Percentiles rank a stretch among this genome's conserved stretches.
phyloP scores from a whole-genome alignment of 2,797 vertebrate genomes.

The Strix occidentalis region DNA sequence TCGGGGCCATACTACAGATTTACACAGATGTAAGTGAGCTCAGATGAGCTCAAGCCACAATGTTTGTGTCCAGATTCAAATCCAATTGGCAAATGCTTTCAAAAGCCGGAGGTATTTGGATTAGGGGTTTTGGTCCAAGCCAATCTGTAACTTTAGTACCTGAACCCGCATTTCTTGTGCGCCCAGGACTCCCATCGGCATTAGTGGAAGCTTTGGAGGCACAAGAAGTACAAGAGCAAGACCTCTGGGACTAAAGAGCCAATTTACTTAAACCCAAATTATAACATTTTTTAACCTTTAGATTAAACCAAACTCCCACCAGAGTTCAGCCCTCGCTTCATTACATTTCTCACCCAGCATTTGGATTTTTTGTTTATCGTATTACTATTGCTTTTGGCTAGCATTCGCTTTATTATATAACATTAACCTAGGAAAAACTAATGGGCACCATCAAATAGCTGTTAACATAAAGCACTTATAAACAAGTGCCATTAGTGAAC shows the following conservation, averaged over 20 bases:
- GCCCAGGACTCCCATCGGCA: conserved; percentile 60
- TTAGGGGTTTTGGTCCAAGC: conserved; percentile 68
- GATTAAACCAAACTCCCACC: conserved; percentile 67
- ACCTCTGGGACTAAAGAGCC: conserved; percentile 54
- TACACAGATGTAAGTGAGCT: conserved; percentile 72
- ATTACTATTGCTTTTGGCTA: conserved; percentile 63
- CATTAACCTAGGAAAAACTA: conserved; percentile 67
- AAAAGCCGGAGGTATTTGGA: conserved; percentile 67
- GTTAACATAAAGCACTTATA: conserved; percentile 70
- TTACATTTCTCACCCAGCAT: conserved; percentile 47
- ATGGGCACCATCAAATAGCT: conserved; percentile 71
- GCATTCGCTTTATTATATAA: conserved; percentile 56
- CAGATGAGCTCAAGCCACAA: conserved; percentile 72
- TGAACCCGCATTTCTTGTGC: conserved; percentile 57
- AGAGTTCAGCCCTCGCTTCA: conserved; percentile 28
- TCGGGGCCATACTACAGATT: conserved; percentile 65
- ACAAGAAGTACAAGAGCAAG: conserved; percentile 52
- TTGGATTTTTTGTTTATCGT: conserved; percentile 53
- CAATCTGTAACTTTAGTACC: conserved; percentile 71
- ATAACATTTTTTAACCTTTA: conserved; percentile 66
- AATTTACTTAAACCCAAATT: conserved; percentile 71
- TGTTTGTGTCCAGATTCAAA: conserved; percentile 70
- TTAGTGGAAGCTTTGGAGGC: conserved; percentile 64
- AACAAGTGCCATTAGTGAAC: conserved; percentile 70
- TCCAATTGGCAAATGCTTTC: conserved; percentile 70